Conservation (phyloP, 1,140 invertebrate species). For the Zelostemma sp. region DNA sequence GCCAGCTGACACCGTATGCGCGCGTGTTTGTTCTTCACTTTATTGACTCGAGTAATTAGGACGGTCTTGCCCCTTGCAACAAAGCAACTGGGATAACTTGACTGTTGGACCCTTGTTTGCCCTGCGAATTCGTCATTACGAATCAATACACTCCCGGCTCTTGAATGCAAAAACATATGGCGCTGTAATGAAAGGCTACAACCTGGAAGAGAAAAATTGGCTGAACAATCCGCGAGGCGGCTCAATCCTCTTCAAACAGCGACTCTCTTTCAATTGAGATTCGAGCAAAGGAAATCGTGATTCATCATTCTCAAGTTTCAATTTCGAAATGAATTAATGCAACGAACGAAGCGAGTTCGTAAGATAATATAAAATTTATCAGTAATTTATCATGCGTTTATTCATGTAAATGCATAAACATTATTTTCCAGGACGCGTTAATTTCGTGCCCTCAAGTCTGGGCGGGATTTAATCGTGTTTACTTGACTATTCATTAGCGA, state of each 20-base stretch:
- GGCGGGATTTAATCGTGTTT: conserved; percentile 8
- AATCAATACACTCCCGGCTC: conserved; percentile 30
- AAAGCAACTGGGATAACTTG: conserved; percentile 43
- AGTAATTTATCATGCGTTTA: not conserved
- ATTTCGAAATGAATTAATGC: not conserved
- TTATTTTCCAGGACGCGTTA: not conserved
- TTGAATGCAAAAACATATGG: conserved; percentile 43
- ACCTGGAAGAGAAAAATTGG: not conserved
- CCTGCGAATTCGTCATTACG: conserved; percentile 22
- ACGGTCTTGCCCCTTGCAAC: conserved; percentile 27
- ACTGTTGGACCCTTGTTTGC: conserved; percentile 42
- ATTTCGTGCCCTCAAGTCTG: not conserved
- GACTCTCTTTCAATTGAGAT: no score
- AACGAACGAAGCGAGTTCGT: no score
- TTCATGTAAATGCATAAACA: not conserved
- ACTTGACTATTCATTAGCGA: conserved; percentile 17
- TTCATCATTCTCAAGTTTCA: not conserved
- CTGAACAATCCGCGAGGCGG: not conserved
- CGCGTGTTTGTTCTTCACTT: conserved; percentile 30
- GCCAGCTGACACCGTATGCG: conserved; percentile 36
- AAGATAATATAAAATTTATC: not conserved
- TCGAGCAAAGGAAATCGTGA: no score
- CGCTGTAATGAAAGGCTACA: conserved; percentile 6
- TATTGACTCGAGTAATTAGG: conserved; percentile 50
- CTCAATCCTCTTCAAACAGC: no score